phyloP scores from a whole-genome alignment of 2,113 vertebrate genomes.

The Nipponia nippon region DNA sequence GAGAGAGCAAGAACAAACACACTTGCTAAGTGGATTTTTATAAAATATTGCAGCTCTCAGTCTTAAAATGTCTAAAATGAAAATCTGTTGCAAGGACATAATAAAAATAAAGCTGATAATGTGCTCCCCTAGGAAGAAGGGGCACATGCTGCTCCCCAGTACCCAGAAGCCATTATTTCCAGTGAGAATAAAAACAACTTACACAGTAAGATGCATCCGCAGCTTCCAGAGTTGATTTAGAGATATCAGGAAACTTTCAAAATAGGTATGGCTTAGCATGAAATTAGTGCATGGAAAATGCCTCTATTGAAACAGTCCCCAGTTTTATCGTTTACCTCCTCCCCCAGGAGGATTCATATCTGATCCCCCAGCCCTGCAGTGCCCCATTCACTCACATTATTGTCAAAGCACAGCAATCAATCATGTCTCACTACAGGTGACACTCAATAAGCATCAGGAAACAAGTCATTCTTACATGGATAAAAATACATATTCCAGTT shows the following conservation, averaged over 20 bases:
- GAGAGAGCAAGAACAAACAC: background rate
- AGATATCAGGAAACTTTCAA: background rate
- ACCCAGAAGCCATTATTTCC: background rate
- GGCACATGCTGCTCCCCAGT: background rate
- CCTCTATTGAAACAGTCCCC: background rate
- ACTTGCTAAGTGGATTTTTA: background rate
- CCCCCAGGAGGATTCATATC: background rate
- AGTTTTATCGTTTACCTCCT: background rate
- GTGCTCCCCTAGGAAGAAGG: background rate
- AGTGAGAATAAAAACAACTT: background rate
- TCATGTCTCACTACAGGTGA: background rate
- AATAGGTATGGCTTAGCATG: background rate
- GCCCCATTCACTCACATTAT: background rate
- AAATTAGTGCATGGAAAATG: background rate
- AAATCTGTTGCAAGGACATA: background rate
- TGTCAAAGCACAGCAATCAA: background rate
- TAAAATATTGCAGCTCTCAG: background rate
- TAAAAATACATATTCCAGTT: background rate
- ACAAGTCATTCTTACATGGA: background rate
- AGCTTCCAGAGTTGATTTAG: background rate
- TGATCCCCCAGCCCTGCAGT: background rate
- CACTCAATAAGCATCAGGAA: background rate
- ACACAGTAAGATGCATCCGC: background rate
- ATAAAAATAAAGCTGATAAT: constrained; percentile 30
- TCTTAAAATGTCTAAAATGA: constrained; percentile 18